Evolutionary conservation across 1,140 invertebrate genomes (phyloP).

Genomic region (Zaprionus capensis): DNA sequence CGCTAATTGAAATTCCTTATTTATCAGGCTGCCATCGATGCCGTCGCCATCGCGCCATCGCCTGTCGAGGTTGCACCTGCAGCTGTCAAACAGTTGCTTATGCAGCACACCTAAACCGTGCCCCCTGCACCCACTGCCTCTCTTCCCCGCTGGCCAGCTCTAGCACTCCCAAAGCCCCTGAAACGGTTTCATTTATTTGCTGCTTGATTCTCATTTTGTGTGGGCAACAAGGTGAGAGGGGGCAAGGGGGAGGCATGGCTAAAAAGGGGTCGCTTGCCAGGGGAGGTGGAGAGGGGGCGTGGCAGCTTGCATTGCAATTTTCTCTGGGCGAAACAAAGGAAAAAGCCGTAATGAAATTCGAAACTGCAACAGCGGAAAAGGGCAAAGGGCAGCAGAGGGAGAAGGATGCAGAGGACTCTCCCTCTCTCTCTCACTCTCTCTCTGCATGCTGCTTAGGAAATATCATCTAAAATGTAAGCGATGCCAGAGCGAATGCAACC

Average conservation of each 20-base stretch:
- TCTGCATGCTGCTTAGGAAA: constrained; percentile 54
- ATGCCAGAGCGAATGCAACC: constrained; percentile 46
- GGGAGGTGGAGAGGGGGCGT: background rate
- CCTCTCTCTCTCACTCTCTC: background rate
- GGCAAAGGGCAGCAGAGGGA: constrained; percentile 2
- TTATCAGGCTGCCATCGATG: constrained; percentile 71
- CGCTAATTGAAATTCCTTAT: constrained; percentile 77
- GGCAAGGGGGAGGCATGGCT: background rate
- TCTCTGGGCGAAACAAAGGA: constrained; percentile 66
- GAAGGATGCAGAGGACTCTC: background rate
- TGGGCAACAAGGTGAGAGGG: background rate
- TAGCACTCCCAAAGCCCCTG: constrained; percentile 1
- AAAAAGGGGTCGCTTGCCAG: no score
- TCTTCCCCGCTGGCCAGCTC: background rate
- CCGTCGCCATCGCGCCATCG: constrained; percentile 43
- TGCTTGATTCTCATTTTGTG: constrained; percentile 35
- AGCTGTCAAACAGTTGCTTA: constrained; percentile 48
- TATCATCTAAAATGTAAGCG: constrained; percentile 74
- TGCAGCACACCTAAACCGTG: constrained; percentile 26
- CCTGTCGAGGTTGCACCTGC: constrained; percentile 22
- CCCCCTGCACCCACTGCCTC: background rate
- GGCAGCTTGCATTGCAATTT: constrained; percentile 51
- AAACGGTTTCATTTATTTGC: constrained; percentile 34
- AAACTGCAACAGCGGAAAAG: constrained; percentile 65
- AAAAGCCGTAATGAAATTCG: constrained; percentile 76